These are phyloP conservation scores for Cryptophagus acutangulus DNA, from an alignment of 2,888 invertebrate species.

Conservation along the genomic window DNA sequence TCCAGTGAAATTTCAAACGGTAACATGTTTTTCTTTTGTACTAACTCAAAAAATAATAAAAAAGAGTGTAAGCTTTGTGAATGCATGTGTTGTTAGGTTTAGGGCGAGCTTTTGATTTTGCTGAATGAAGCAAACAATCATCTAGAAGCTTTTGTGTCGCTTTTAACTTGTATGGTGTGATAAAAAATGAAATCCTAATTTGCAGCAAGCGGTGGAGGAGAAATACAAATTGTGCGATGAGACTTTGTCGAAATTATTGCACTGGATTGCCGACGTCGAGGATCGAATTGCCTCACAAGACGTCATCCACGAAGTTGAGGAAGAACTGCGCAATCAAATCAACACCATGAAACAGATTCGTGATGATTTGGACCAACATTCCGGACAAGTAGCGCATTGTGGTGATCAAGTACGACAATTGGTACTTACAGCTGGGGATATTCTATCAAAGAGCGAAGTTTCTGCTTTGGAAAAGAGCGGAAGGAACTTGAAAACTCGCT, in stretches of 20 bases:
- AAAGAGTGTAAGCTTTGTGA: conserved; percentile 44
- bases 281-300: conserved; percentile 79
- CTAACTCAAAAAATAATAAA: conserved; percentile 30
- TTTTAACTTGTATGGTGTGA: background rate
- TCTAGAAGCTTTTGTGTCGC: background rate
- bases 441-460: conserved; percentile 88
- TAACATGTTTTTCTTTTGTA: conserved; percentile 35
- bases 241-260: conserved; percentile 74
- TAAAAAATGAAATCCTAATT: conserved; percentile 24
- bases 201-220: conserved; percentile 92
- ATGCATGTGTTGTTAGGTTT: conserved; percentile 47
- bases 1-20: too few species aligned
- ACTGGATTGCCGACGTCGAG: conserved; percentile 84
- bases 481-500: conserved; percentile 74
- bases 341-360: conserved; percentile 85
- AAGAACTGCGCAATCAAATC: conserved; percentile 83
- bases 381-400: conserved; percentile 77
- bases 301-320: conserved; percentile 79
- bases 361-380: conserved; percentile 83
- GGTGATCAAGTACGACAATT: conserved; percentile 87
- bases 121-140: background rate
- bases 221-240: conserved; percentile 90
- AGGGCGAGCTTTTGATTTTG: conserved; percentile 28
- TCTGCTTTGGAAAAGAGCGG: conserved; percentile 82
- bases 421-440: conserved; percentile 83